These are phyloP conservation scores for Scopus umbretta DNA, from an alignment of 2,113 vertebrate genomes.

Conservation along the genomic window DNA sequence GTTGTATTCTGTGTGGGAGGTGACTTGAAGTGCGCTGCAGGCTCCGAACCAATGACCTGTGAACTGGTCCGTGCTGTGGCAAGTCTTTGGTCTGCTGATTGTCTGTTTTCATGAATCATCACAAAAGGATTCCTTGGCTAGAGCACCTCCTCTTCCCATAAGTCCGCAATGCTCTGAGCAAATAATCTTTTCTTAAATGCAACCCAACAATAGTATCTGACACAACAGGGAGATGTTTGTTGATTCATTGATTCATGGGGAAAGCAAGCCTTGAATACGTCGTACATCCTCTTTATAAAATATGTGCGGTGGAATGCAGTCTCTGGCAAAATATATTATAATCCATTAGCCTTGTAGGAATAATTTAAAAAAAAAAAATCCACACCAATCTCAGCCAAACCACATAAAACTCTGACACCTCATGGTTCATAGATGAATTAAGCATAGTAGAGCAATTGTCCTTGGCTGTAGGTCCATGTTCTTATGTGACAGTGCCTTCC, in stretches of 20 bases:
- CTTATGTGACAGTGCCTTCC: neutral
- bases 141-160: neutral
- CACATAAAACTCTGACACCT: constrained; percentile 10
- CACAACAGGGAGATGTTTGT: neutral
- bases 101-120: neutral
- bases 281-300: constrained; percentile 28
- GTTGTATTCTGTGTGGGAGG: neutral
- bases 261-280: neutral
- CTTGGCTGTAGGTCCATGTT: constrained; percentile 24
- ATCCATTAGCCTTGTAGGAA: constrained; percentile 13
- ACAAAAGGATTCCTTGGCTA: neutral
- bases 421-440: neutral
- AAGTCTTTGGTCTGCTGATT: neutral
- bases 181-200: neutral
- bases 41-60: neutral
- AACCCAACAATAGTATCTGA: neutral
- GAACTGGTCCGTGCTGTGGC: neutral
- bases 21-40: neutral
- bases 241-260: neutral
- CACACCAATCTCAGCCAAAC: neutral
- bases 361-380: neutral
- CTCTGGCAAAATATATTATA: constrained; percentile 52
- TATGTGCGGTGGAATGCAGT: constrained; percentile 23
- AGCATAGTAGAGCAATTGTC: constrained; percentile 15
- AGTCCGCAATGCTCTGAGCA: neutral